These are phyloP conservation scores for Poeciliopsis occidentalis DNA, from an alignment of 2,113 vertebrate genomes.

Conservation along the genomic window DNA sequence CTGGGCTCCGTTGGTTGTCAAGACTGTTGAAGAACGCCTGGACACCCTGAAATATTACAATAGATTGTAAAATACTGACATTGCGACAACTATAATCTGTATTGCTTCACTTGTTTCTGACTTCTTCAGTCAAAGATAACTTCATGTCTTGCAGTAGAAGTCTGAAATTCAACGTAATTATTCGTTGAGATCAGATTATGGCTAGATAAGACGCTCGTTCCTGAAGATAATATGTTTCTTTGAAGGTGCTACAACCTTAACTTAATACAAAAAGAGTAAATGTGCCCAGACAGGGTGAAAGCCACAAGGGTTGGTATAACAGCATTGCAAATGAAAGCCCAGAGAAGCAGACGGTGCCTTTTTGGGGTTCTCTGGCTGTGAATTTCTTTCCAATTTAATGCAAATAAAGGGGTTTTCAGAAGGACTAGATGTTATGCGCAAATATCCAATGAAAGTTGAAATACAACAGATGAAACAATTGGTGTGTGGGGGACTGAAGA, in stretches of 20 bases:
- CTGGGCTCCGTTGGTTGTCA: too few relatives aligned
- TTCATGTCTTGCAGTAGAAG: not conserved
- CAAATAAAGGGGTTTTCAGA: constrained; percentile 59
- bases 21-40: too few relatives aligned
- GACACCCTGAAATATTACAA: too few relatives aligned
- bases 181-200: constrained; percentile 33
- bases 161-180: constrained; percentile 21
- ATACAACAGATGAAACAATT: constrained; percentile 21
- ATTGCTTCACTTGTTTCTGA: not conserved
- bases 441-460: constrained; percentile 32
- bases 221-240: constrained; percentile 48
- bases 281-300: constrained; percentile 54
- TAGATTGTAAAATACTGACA: too few relatives aligned
- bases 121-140: not conserved
- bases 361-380: constrained; percentile 23
- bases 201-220: constrained; percentile 45
- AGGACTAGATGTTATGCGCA: constrained; percentile 47
- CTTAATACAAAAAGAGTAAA: constrained; percentile 75
- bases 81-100: too few relatives aligned
- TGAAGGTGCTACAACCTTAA: constrained; percentile 71
- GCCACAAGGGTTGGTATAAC: constrained; percentile 45
- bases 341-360: constrained; percentile 30
- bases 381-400: constrained; percentile 50
- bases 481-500: constrained; percentile 34
- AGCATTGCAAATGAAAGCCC: constrained; percentile 32